Evolutionary conservation across 1,140 invertebrate genomes (phyloP).

Genomic region (Tetramorium parvispinum): DNA sequence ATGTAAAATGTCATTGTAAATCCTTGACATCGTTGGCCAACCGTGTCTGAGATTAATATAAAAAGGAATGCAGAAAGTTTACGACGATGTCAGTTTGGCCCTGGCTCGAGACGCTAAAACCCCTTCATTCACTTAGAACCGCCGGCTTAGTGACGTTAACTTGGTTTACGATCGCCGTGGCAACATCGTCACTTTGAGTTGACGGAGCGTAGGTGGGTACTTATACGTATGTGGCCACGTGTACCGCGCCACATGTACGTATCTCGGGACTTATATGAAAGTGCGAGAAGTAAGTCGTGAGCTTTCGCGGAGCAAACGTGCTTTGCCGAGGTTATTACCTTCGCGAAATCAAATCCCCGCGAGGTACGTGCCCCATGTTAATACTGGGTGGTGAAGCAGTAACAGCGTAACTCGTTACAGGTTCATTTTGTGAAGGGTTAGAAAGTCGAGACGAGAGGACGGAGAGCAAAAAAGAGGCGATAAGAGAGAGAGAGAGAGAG

Average conservation of each 20-base stretch:
- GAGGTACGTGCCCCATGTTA: constrained; percentile 76
- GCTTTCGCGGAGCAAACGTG: constrained; percentile 76
- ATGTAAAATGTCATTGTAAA: not conserved
- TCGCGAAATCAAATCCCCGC: constrained; percentile 78
- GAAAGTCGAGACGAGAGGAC: constrained; percentile 4
- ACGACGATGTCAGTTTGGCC: constrained; percentile 42
- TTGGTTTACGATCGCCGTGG: constrained; percentile 69
- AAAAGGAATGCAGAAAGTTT: constrained; percentile 55
- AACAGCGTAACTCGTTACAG: constrained; percentile 72
- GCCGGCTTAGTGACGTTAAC: constrained; percentile 60
- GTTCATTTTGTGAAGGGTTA: constrained; percentile 67
- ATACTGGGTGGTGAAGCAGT: constrained; percentile 66
- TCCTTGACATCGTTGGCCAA: constrained; percentile 1
- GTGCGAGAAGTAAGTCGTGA: constrained; percentile 69
- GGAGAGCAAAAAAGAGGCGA: not conserved
- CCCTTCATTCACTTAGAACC: constrained; percentile 68
- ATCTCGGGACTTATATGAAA: constrained; percentile 44
- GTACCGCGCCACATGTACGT: not conserved
- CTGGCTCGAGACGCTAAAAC: constrained; percentile 12
- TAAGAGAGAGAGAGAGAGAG: not conserved
- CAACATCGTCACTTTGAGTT: constrained; percentile 57
- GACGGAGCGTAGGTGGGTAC: constrained; percentile 39
- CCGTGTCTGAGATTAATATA: constrained; percentile 61
- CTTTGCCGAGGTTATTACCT: constrained; percentile 76
- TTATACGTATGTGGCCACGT: constrained; percentile 52